phyloP scores from a whole-genome alignment of 2,113 vertebrate genomes.

The Cichladusa arquata region DNA sequence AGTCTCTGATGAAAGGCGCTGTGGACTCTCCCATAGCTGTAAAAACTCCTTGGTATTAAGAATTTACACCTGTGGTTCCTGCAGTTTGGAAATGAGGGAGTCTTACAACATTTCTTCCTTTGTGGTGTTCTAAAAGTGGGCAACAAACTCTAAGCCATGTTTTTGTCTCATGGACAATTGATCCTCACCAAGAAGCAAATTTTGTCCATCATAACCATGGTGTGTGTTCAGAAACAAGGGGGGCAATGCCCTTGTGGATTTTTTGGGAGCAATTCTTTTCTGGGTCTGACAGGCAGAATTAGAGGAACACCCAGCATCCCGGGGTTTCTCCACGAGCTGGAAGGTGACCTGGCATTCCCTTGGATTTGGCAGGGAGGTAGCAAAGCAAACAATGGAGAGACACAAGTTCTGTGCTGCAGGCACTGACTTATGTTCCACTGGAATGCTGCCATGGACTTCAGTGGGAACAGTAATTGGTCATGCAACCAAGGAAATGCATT shows the following conservation, averaged over 20 bases:
- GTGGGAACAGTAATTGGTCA: conserved; percentile 7
- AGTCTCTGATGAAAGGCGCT: not conserved
- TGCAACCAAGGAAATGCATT: conserved; percentile 25
- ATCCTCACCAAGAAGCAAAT: not conserved
- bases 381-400: not conserved
- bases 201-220: not conserved
- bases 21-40: not conserved
- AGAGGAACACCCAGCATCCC: not conserved
- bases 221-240: not conserved
- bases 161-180: not conserved
- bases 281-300: not conserved
- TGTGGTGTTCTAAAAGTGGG: not conserved
- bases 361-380: not conserved
- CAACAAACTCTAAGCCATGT: not conserved
- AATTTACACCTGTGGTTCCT: not conserved
- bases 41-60: not conserved
- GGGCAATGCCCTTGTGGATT: not conserved
- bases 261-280: not conserved
- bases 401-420: not conserved
- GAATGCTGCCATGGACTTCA: not conserved
- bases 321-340: not conserved
- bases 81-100: not conserved
- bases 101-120: not conserved
- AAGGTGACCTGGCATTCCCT: not conserved
- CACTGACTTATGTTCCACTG: not conserved